Percentiles rank a stretch among this genome's conserved stretches.
Conservation (phyloP, 2,888 invertebrate genomes). For the Rotaria magnacalcarata region DNA sequence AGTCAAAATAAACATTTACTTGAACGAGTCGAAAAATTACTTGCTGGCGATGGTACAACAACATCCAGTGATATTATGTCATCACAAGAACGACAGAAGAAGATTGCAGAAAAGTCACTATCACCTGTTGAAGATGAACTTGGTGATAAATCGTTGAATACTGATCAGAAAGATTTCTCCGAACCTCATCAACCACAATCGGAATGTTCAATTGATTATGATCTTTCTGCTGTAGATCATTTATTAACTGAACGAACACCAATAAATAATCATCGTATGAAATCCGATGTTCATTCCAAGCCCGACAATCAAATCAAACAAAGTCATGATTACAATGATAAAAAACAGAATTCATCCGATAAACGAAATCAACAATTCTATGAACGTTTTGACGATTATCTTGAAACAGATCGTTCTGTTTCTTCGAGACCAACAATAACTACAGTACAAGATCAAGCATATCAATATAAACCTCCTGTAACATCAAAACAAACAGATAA, state of each 20-base stretch:
- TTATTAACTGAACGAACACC: background rate
- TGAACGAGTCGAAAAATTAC: conserved; percentile 27
- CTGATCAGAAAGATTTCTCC: background rate
- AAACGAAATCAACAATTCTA: conserved; percentile 4
- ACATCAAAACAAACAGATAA: background rate
- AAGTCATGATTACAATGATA: background rate
- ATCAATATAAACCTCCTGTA: background rate
- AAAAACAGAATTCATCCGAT: background rate
- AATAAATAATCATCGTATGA: background rate
- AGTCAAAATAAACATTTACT: background rate
- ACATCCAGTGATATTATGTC: conserved; percentile 8
- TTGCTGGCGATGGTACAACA: conserved; percentile 6
- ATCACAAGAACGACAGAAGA: conserved; percentile 18
- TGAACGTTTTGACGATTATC: background rate
- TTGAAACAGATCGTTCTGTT: background rate
- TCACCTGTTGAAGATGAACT: background rate
- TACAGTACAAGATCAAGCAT: background rate
- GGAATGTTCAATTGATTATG: background rate
- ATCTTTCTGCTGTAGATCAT: background rate
- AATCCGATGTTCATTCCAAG: background rate
- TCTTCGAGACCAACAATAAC: background rate
- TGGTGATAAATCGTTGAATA: background rate
- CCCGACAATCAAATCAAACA: background rate
- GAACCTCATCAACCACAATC: background rate
- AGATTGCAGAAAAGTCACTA: background rate